Base-by-base conservation (phyloP, 2,888 invertebrate species). In the Mystacides longicornis region DNA sequence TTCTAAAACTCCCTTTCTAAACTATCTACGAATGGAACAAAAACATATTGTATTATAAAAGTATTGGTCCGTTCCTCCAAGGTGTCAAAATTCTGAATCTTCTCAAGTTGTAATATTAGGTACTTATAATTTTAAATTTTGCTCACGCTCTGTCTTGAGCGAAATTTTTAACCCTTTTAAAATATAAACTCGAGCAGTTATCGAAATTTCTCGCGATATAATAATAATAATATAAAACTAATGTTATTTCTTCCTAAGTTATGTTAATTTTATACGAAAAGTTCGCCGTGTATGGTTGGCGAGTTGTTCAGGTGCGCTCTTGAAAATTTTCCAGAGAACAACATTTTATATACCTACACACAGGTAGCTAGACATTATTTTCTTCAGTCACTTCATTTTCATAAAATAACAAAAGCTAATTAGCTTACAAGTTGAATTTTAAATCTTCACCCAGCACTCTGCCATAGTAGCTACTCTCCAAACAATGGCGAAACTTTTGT, bases 331-430 rank as follows among this genome's bases (percentile, higher is more conserved):
- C 37, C 37, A 5, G n/a, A 3, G 18, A 22, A n/a, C 49, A 49
- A 45, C 53, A 46, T 52, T 37, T 37, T n/a, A n/a, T n/a, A n/a
- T n/a, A n/a, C n/a, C n/a, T n/a, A n/a, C n/a, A n/a, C n/a, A n/a
- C n/a, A n/a, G n/a, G n/a, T n/a, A n/a, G n/a, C n/a, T n/a, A 37
- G 14, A 37, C 16, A 37, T 54, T 51, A 53, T 55, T 51, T 51
- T 56, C 51, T 51, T 56, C 54, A 37, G 48, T 49, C 57, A 71
- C 68, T 71, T 69, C 71, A 75, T 75, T 75, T 74, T 69, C 75
- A 75, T 75, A 75, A 69, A 75, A 74, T 73, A 75, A 75, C 75
- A 75, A 69, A 71, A 68, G 67, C 68, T 75, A 75, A 76, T 75
- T 73, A 74, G 68, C 66, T 65, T 62, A 65, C 57, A 52, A 59